These are phyloP conservation scores for Natrix natrix DNA, from an alignment of 2,797 vertebrate genomes.

Conservation along the genomic window DNA sequence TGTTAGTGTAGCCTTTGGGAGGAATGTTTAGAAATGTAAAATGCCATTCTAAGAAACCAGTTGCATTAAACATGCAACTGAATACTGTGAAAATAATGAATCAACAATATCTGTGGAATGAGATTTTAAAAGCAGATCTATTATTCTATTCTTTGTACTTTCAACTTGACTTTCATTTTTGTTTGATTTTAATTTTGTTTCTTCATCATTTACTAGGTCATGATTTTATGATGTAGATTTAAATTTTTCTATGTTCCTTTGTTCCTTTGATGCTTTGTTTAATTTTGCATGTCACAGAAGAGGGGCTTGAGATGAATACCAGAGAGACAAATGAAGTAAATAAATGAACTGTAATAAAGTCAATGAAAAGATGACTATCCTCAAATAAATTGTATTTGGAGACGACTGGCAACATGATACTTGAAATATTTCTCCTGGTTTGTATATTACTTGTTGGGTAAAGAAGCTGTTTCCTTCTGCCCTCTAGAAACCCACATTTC, in stretches of 20 bases:
- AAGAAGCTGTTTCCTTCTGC: neutral
- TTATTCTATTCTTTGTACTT: neutral
- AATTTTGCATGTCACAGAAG: neutral
- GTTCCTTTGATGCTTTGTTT: neutral
- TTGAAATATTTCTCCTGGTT: neutral
- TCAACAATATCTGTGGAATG: neutral
- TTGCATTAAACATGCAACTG: neutral
- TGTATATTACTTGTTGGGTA: neutral
- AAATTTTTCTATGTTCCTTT: neutral
- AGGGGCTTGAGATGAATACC: neutral
- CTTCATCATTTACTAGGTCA: neutral
- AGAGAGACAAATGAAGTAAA: neutral
- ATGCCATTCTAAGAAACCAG: neutral
- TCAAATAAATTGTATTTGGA: neutral
- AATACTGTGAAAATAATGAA: neutral
- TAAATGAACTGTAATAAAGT: neutral
- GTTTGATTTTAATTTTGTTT: neutral
- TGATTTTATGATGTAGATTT: neutral
- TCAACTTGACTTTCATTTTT: neutral
- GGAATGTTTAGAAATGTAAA: neutral
- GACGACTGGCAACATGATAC: neutral
- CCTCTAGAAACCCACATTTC: neutral
- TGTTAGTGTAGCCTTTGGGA: neutral
- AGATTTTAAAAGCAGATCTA: neutral
- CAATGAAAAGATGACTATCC: neutral